Conservation (phyloP, 2,113 vertebrate genomes). For the Glaucomys volans region DNA sequence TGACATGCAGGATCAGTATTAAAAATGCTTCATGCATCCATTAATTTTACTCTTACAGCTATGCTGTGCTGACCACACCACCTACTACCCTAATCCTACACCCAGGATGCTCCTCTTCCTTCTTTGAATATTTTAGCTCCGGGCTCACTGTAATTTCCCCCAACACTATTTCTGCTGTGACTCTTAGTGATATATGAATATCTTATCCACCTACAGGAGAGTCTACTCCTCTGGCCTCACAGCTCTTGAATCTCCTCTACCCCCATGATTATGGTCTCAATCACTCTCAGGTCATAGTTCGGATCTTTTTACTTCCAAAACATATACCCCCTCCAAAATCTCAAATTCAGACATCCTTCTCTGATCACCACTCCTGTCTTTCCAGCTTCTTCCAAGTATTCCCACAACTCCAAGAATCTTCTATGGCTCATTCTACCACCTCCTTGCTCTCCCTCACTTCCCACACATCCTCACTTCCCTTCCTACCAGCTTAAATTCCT, state of each 20-base stretch:
- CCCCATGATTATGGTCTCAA: background rate
- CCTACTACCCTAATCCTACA: background rate
- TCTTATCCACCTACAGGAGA: background rate
- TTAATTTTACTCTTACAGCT: background rate
- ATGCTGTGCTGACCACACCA: fast-evolving
- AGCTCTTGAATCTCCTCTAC: background rate
- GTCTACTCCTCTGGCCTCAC: background rate
- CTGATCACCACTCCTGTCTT: background rate
- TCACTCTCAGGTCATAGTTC: background rate
- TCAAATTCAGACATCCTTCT: background rate
- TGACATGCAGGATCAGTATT: background rate
- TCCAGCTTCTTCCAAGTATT: background rate
- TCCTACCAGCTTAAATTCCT: slow-evolving; percentile 9
- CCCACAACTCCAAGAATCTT: background rate
- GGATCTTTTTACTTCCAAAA: slow-evolving; percentile 36
- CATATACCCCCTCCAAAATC: background rate
- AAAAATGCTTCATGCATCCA: background rate
- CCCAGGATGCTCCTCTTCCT: background rate
- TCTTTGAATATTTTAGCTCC: background rate
- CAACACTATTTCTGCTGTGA: background rate
- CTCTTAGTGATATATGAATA: background rate
- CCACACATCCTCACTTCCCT: background rate
- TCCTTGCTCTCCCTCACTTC: background rate
- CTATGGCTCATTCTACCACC: background rate
- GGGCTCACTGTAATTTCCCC: background rate